A percentile compares a stretch with the other conserved stretches of the same genome.
Evolutionary conservation across 2,113 vertebrate genomes (phyloP).

Genomic region (Vidua chalybeata): DNA sequence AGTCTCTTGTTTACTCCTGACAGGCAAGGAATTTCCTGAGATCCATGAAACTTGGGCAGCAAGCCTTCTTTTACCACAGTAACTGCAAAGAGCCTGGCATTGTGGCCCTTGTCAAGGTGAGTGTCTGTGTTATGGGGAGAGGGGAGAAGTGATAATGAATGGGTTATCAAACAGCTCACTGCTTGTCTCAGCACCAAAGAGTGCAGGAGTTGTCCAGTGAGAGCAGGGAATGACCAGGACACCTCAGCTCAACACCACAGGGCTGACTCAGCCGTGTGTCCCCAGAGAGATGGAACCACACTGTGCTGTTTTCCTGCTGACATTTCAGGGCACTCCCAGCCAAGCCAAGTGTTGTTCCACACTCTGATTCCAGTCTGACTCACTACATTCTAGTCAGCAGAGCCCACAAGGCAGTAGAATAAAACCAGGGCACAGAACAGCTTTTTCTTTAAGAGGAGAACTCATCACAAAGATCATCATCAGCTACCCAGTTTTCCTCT

Average conservation of each 20-base stretch:
- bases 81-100: slow-evolving; percentile 97
- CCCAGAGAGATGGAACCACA: neutral
- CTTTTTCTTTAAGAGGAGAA: neutral
- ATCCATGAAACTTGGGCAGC: slow-evolving; percentile 87
- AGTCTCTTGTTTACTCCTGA: neutral
- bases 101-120: slow-evolving; percentile 87
- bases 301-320: neutral
- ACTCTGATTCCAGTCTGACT: neutral
- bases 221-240: neutral
- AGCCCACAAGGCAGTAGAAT: neutral
- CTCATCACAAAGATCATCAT: neutral
- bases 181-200: neutral
- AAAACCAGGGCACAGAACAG: neutral
- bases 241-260: neutral
- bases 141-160: neutral
- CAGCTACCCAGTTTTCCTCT: neutral
- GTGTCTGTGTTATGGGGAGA: neutral
- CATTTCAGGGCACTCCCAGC: neutral
- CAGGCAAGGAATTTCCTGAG: slow-evolving; percentile 96
- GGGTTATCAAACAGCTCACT: neutral
- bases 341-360: neutral
- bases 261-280: neutral
- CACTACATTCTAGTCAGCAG: neutral
- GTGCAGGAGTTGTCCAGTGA: neutral
- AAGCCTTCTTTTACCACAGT: slow-evolving; percentile 97